Conservation (phyloP, 2,888 invertebrate species). For the Ennomos erosarius region DNA sequence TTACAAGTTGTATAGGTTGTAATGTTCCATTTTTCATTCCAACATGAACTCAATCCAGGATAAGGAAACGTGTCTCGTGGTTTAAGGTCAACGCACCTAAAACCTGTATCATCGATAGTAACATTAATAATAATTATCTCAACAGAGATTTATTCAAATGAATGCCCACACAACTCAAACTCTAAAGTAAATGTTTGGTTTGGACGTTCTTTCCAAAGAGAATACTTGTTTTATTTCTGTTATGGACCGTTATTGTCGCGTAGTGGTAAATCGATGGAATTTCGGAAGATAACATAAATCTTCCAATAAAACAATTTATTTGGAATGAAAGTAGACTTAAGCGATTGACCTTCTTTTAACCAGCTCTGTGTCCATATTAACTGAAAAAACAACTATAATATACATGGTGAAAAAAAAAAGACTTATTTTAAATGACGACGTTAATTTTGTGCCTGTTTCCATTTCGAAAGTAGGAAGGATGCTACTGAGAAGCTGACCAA, state of each 20-base stretch:
- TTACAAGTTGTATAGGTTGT: no score
- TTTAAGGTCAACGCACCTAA: constrained; percentile 35
- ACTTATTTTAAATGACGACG: no score
- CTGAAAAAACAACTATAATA: no score
- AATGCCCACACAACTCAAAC: constrained; percentile 8
- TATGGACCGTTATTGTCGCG: constrained; percentile 18
- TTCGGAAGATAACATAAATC: neutral
- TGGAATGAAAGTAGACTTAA: no score
- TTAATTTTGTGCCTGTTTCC: no score
- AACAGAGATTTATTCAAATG: constrained; percentile 47
- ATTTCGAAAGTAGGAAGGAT: no score
- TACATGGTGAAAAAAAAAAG: no score
- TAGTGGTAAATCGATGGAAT: constrained; percentile 4
- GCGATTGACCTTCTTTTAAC: no score
- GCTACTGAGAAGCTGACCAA: no score
- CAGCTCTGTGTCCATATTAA: no score
- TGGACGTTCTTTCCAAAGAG: constrained; percentile 5
- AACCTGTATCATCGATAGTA: constrained; percentile 36
- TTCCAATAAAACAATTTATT: no score
- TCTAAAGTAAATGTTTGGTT: constrained; percentile 22
- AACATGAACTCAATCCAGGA: neutral
- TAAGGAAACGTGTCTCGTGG: constrained; percentile 20
- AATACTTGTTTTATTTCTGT: constrained; percentile 18
- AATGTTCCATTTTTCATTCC: no score
- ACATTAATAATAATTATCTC: constrained; percentile 46